A percentile compares a stretch with the other conserved stretches of the same genome.
Evolutionary conservation across 1,140 invertebrate genomes (phyloP).

Genomic region (Halesus radiatus): DNA sequence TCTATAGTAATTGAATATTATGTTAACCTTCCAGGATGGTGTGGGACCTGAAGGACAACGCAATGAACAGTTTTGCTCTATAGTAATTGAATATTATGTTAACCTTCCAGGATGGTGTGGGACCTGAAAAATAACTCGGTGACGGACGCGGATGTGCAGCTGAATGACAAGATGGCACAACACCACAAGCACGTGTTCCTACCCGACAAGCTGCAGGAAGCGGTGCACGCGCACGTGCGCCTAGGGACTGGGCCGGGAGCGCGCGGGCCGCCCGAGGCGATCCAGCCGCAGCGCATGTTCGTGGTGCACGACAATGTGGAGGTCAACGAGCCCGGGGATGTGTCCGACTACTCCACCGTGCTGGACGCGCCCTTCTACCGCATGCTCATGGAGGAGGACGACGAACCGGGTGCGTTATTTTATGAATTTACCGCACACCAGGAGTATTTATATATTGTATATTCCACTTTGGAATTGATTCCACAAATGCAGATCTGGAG

Average conservation of each 20-base stretch:
- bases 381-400: slow-evolving; percentile 75
- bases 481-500: no score
- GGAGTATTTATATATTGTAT: no score
- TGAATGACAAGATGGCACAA: slow-evolving; percentile 69
- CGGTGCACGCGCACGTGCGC: slow-evolving; percentile 66
- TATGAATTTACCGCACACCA: slow-evolving; percentile 23
- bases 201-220: slow-evolving; percentile 75
- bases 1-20: no score
- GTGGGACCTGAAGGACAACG: no score
- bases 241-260: not conserved
- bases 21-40: no score
- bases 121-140: slow-evolving; percentile 66
- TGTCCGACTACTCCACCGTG: slow-evolving; percentile 73
- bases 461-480: no score
- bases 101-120: slow-evolving; percentile 62
- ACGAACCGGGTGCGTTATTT: slow-evolving; percentile 68
- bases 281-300: slow-evolving; percentile 77
- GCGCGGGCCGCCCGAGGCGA: slow-evolving; percentile 65
- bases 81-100: no score
- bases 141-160: slow-evolving; percentile 63
- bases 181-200: slow-evolving; percentile 74
- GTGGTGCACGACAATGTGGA: slow-evolving; percentile 84
- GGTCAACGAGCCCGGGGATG: slow-evolving; percentile 74
- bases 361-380: slow-evolving; percentile 76
- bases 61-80: no score